Base-by-base conservation (phyloP, 92 coral and sea anemone species). In the Blastomussa wellsi region DNA sequence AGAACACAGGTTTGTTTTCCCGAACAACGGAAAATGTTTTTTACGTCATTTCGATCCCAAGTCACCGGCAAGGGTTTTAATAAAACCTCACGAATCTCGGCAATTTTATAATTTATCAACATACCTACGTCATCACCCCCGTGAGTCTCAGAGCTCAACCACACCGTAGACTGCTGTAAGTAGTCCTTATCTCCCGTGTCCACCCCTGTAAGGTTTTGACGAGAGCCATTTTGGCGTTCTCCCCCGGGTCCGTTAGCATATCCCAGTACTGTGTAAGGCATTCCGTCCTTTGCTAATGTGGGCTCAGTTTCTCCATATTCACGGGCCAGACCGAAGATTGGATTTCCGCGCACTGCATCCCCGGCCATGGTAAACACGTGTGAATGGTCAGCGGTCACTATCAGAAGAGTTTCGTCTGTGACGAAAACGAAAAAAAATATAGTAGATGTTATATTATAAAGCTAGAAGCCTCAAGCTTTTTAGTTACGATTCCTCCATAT, bases 181-280 rank as follows among this genome's bases (percentile, higher is more conserved):
- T 86, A 96, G 66, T 91, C 93, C 14, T 80, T 85, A 69, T 91
- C 90, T 72, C 80, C 89, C 66, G 94, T 92, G 64, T 92, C 86
- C 37, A 92, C 98, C 42, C 94, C 93, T 24, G 98, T 96, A 19
- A 96, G 90, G 85, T 96, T 81, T 38, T 39, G 66, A 44, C 98
- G 88, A 28, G 78, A 55, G 38, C 83, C 91, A 49, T 87, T 84
- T 16, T 70, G 41, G 36, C 95, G 52, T 14, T 77, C 64, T 52
- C 86, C 98, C 1, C 96, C 98, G 6, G 95, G 98, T 12, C 98
- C 98, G 72, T 96, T 94, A 42, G 93, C 93, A 79, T 94, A 96
- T 2, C 96, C 92, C 36, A 96, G 84, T 49, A 93, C 90, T 24
- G 95, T 90, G 86, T 84, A 90, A 5, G 98, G 98, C 31, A 89